Percentiles rank a stretch among this genome's conserved stretches.
These are phyloP conservation scores for Labroides dimidiatus DNA, from an alignment of 2,797 vertebrate genomes.

Conservation along the genomic window DNA sequence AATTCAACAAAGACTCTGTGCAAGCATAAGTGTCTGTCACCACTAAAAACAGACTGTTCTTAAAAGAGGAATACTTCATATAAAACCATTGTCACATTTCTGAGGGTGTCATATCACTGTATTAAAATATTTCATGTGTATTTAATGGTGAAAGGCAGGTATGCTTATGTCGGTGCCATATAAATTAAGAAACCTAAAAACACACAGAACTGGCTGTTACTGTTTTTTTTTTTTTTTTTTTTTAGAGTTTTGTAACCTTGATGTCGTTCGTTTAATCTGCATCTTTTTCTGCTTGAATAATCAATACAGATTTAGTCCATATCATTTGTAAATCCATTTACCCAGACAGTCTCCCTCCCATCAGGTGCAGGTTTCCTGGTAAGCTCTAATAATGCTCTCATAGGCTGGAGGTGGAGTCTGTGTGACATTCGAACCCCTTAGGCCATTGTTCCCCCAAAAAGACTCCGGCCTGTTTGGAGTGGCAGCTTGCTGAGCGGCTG, in stretches of 20 bases:
- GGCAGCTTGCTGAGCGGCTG: slow-evolving; percentile 66
- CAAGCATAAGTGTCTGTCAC: slow-evolving; percentile 30
- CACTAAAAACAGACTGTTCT: slow-evolving; percentile 29
- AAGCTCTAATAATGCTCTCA: slow-evolving; percentile 95
- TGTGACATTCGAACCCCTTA: slow-evolving; percentile 84
- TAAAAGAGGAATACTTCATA: not conserved
- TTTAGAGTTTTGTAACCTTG: slow-evolving; percentile 1
- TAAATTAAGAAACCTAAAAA: slow-evolving; percentile 23
- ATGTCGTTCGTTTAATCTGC: slow-evolving; percentile 1
- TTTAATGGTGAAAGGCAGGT: slow-evolving; percentile 27
- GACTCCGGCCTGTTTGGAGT: slow-evolving; percentile 86
- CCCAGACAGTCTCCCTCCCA: slow-evolving; percentile 4
- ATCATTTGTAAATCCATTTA: slow-evolving; percentile 40
- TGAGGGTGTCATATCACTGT: not conserved
- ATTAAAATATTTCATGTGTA: slow-evolving; percentile 7
- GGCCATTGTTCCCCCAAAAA: slow-evolving; percentile 90
- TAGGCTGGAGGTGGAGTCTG: slow-evolving; percentile 94
- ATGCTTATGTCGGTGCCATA: slow-evolving; percentile 27
- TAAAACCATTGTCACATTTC: slow-evolving; percentile 8
- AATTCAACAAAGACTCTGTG: slow-evolving; percentile 21
- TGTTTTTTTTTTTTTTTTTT: no score
- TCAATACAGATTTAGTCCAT: slow-evolving; percentile 33
- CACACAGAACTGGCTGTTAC: not conserved
- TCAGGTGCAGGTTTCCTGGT: slow-evolving; percentile 86
- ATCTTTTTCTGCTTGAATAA: slow-evolving; percentile 21